These are phyloP conservation scores for Mycalesis mineus DNA, from an alignment of 2,888 invertebrate genomes.

Conservation along the genomic window DNA sequence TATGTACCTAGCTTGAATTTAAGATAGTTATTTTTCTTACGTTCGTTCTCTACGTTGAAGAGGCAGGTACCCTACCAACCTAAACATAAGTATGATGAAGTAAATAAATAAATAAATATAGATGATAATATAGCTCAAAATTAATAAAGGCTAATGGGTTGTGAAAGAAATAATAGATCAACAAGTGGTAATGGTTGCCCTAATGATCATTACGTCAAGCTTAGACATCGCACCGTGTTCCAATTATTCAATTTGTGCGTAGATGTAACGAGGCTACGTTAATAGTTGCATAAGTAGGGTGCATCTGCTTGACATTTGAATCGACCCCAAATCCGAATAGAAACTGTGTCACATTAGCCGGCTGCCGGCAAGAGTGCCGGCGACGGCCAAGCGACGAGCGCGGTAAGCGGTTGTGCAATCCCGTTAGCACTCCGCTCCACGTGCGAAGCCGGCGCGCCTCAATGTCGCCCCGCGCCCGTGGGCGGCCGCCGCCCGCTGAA, in stretches of 20 bases:
- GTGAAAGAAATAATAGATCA: constrained; percentile 7
- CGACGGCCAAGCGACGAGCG: constrained; percentile 47
- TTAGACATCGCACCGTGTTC: constrained; percentile 20
- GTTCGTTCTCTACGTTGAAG: no score
- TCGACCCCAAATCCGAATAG: constrained; percentile 78
- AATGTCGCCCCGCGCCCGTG: constrained; percentile 62
- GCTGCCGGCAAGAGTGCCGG: constrained; percentile 59
- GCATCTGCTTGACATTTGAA: constrained; percentile 78
- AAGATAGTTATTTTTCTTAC: no score
- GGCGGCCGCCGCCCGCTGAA: constrained; percentile 57
- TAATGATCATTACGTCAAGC: constrained; percentile 5
- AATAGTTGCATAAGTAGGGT: constrained; percentile 72
- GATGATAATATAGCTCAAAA: background rate
- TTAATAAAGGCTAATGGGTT: background rate
- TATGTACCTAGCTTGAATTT: no score
- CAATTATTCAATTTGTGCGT: constrained; percentile 47
- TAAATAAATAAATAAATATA: background rate
- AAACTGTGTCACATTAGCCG: constrained; percentile 75
- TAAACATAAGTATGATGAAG: no score
- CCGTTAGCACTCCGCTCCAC: constrained; percentile 65
- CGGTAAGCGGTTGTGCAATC: constrained; percentile 60
- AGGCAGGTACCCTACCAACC: no score
- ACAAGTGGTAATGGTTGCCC: constrained; percentile 16
- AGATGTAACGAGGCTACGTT: constrained; percentile 49
- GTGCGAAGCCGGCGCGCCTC: constrained; percentile 71